Percentiles rank a stretch among this genome's conserved stretches.
Conservation (phyloP, 2,113 vertebrate species). For the Thunnus maccoyii region DNA sequence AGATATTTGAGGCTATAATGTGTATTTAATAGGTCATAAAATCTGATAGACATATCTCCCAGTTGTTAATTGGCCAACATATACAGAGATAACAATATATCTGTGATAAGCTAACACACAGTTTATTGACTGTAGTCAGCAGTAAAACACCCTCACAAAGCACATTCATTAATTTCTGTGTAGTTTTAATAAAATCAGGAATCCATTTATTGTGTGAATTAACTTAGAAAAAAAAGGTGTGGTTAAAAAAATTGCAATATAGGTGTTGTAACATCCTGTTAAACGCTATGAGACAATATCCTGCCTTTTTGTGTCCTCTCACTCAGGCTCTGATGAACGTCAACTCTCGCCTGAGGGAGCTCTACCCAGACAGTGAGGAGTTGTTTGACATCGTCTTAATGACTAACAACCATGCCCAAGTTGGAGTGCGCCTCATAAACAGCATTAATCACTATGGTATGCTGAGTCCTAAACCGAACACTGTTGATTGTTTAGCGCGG, state of each 20-base stretch:
- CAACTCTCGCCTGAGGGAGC: constrained; percentile 88
- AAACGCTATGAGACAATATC: constrained; percentile 11
- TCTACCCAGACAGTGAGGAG: constrained; percentile 94
- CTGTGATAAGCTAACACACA: no score
- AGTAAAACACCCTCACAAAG: no score
- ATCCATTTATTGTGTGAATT: background rate
- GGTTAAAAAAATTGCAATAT: background rate
- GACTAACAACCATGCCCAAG: constrained; percentile 98
- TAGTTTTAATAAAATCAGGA: background rate
- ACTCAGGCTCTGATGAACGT: constrained; percentile 88
- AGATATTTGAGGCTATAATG: no score
- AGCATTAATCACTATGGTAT: constrained; percentile 97
- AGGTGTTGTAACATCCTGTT: constrained; percentile 10
- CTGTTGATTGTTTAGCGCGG: background rate
- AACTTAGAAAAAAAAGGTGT: constrained; percentile 5
- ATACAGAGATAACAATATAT: no score
- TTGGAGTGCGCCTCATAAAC: constrained; percentile 97
- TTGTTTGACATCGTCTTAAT: constrained; percentile 97
- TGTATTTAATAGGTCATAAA: no score
- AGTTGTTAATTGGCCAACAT: no score
- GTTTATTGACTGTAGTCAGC: no score
- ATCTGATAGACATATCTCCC: no score
- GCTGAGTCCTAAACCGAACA: constrained; percentile 18
- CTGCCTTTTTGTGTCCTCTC: constrained; percentile 4
- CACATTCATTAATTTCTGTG: background rate